Base-by-base conservation (phyloP, 2,888 invertebrate genomes). In the Philhelius pedissequus region DNA sequence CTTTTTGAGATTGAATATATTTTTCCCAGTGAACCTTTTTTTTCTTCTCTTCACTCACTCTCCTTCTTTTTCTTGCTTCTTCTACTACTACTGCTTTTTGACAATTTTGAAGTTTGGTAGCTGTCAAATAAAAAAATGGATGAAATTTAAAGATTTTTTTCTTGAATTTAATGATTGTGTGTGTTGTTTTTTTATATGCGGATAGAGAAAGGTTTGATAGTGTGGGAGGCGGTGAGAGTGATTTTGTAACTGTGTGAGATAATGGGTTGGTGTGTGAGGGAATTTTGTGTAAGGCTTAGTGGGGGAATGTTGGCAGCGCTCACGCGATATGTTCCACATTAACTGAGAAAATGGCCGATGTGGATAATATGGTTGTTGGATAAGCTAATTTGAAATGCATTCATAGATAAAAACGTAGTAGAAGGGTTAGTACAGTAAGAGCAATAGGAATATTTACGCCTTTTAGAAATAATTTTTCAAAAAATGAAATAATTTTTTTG, bases 91-190 rank as follows among this genome's bases (percentile, higher is more conserved):
- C 79, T 62, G 43, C 43, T 62, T 86, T 87, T 88, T 87, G 88
- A 87, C 87, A 88, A 88, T 88, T 88, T 87, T 87, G 86, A 86
- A 80, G 87, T 87, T 87, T 87, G 86, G 86, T 86, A 87, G 87
- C 87, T 87, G 87, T 87, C 87, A 87, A 87, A 87, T 86, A 87
- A 87, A 87, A n/a, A 86, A 86, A 86, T 80, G 84, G 78, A 80
- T 71, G 83, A 79, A 86, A 86, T 81, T 81, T 64, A 77, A 69
- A 7, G n/a, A 71, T 71, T 80, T 82, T 74, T 71, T 75, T 77
- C 58, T 68, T 86, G 56, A 80, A 77, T 66, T 38, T 8, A 1
- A 1, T 25, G 62, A 66, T 71, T 4, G 75, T 70, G 52, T 60
- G 56, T 71, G 64, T 56, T 77, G 77, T 15, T 56, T 70, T 62